A percentile compares a stretch with the other conserved stretches of the same genome.
These are phyloP conservation scores for Amblyornis subalaris DNA, from an alignment of 2,113 vertebrate species.

Conservation along the genomic window DNA sequence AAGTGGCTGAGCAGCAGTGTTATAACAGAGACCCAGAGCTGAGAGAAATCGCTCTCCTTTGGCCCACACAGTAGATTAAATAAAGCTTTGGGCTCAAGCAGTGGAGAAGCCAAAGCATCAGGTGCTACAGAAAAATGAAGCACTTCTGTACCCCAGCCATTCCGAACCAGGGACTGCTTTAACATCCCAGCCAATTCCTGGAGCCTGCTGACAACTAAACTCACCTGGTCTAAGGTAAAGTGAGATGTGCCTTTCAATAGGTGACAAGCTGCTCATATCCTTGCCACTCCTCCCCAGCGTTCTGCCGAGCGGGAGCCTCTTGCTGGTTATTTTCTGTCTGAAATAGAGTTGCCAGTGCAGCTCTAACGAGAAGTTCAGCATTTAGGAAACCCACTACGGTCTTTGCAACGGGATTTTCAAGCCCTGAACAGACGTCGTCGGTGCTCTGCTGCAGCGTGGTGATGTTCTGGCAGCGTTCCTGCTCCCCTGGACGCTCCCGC, in stretches of 20 bases:
- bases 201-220: not conserved
- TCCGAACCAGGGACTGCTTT: not conserved
- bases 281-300: not conserved
- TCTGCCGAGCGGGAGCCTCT: not conserved
- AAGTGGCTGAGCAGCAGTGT: not conserved
- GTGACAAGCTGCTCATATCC: not conserved
- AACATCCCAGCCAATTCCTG: not conserved
- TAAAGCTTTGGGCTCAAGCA: not conserved
- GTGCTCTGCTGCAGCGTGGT: not conserved
- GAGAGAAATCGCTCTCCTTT: slow-evolving; percentile 2
- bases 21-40: not conserved
- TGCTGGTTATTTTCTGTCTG: not conserved
- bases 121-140: not conserved
- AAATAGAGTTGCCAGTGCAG: not conserved
- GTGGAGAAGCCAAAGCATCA: not conserved
- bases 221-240: not conserved
- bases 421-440: not conserved
- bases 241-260: not conserved
- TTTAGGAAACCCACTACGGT: not conserved
- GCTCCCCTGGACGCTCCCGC: not conserved
- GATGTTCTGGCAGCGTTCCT: not conserved
- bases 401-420: not conserved
- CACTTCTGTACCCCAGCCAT: not conserved
- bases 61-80: slow-evolving; percentile 7
- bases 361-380: not conserved